These are phyloP conservation scores for Anodontia alba DNA, from an alignment of 2,888 invertebrate species.

Conservation along the genomic window DNA sequence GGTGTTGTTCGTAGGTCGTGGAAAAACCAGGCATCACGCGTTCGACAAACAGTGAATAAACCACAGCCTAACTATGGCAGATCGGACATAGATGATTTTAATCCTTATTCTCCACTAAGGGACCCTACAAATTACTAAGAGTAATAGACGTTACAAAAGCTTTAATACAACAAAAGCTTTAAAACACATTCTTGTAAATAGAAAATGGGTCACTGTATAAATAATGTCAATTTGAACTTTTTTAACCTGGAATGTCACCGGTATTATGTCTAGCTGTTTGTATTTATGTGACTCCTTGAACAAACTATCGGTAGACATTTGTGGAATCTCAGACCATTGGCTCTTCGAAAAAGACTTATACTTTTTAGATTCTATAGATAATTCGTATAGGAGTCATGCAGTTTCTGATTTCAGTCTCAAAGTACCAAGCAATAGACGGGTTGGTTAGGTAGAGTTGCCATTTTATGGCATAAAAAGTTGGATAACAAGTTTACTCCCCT, in stretches of 20 bases:
- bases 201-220: not conserved
- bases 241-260: constrained; percentile 16
- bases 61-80: not conserved
- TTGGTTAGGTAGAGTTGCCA: constrained; percentile 24
- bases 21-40: not conserved
- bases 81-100: constrained; percentile 1
- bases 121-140: no score
- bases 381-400: not conserved
- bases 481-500: not conserved
- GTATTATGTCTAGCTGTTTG: constrained; percentile 19
- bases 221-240: not conserved
- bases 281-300: constrained; percentile 2
- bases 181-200: no score
- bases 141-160: no score
- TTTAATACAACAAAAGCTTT: no score
- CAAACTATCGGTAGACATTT: constrained; percentile 2
- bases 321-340: no score
- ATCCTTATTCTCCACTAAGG: not conserved
- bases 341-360: not conserved
- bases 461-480: constrained; percentile 19
- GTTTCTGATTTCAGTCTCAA: constrained; percentile 1
- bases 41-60: not conserved
- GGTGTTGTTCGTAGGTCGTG: constrained; percentile 23
- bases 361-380: constrained; percentile 10
- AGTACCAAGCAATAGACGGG: not conserved